A percentile compares a stretch with the other conserved stretches of the same genome.
phyloP scores from a whole-genome alignment of 2,797 vertebrate genomes.

The Typhlichthys subterraneus region DNA sequence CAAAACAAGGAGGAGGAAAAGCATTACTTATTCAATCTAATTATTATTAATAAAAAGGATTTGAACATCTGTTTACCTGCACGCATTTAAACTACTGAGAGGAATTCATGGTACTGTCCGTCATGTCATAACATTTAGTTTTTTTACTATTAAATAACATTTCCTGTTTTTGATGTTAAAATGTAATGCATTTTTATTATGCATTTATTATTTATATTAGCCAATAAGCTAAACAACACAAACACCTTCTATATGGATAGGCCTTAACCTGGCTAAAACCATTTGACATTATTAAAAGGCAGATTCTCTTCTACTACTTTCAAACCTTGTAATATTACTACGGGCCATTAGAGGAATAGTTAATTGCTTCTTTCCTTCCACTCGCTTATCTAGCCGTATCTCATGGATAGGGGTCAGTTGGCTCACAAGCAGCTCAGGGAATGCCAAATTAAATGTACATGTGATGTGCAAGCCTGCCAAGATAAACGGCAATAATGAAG shows the following conservation, averaged over 20 bases:
- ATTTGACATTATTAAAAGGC: slow-evolving; percentile 68
- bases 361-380: slow-evolving; percentile 56
- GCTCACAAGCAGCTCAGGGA: slow-evolving; percentile 51
- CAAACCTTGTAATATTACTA: slow-evolving; percentile 53
- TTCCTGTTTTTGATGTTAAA: not conserved
- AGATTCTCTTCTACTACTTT: slow-evolving; percentile 52
- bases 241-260: slow-evolving; percentile 34
- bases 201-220: too few relatives aligned
- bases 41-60: too few relatives aligned
- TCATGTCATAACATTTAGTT: not conserved
- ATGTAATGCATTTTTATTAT: not conserved
- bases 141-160: not conserved
- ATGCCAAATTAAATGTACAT: slow-evolving; percentile 63
- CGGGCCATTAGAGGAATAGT: slow-evolving; percentile 63
- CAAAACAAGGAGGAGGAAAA: not conserved
- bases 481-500: slow-evolving; percentile 14
- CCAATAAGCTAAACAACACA: too few relatives aligned
- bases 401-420: slow-evolving; percentile 72
- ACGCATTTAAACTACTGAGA: too few relatives aligned
- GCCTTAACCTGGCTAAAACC: slow-evolving; percentile 38
- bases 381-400: slow-evolving; percentile 38
- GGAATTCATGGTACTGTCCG: too few relatives aligned
- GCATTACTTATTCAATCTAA: not conserved
- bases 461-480: slow-evolving; percentile 47
- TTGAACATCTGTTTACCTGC: too few relatives aligned